A percentile compares a stretch with the other conserved stretches of the same genome.
Evolutionary conservation across 2,888 invertebrate genomes (phyloP).

Genomic region (Oscheius sp.): DNA sequence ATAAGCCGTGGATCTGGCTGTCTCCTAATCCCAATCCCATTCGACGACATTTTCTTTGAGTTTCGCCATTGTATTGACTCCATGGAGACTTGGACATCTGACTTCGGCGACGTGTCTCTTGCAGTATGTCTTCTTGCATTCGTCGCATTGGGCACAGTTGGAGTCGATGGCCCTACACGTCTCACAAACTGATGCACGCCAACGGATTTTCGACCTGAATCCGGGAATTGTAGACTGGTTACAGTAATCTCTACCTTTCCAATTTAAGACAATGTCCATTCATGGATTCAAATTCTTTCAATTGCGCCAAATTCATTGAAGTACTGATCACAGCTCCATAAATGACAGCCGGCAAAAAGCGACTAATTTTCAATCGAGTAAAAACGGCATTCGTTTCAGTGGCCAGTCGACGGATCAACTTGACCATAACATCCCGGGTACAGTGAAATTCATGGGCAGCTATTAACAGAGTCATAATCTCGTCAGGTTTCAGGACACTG

Average conservation of each 20-base stretch:
- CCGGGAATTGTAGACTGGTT: too few species aligned
- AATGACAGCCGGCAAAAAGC: constrained; percentile 59
- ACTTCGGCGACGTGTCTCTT: constrained; percentile 52
- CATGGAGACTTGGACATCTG: constrained; percentile 61
- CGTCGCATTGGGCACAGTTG: constrained; percentile 62
- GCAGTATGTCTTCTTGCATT: constrained; percentile 63
- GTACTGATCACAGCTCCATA: constrained; percentile 69
- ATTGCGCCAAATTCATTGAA: constrained; percentile 61
- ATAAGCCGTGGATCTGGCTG: not conserved
- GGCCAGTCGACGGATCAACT: constrained; percentile 61
- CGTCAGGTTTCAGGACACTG: constrained; percentile 64
- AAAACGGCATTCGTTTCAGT: constrained; percentile 60
- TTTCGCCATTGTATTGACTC: constrained; percentile 51
- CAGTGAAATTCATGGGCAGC: constrained; percentile 63
- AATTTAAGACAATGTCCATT: constrained; percentile 62
- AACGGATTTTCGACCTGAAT: constrained; percentile 55
- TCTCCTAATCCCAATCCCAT: constrained; percentile 57
- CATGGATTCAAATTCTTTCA: constrained; percentile 55
- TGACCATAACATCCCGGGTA: constrained; percentile 53
- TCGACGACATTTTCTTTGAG: constrained; percentile 63
- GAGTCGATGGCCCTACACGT: constrained; percentile 57
- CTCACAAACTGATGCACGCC: constrained; percentile 60
- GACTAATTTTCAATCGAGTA: constrained; percentile 64
- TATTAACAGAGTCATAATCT: constrained; percentile 67
- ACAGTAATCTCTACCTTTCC: constrained; percentile 47